Evolutionary conservation across 2,797 vertebrate species (phyloP).

Genomic region (Anomalospiza imberbis): DNA sequence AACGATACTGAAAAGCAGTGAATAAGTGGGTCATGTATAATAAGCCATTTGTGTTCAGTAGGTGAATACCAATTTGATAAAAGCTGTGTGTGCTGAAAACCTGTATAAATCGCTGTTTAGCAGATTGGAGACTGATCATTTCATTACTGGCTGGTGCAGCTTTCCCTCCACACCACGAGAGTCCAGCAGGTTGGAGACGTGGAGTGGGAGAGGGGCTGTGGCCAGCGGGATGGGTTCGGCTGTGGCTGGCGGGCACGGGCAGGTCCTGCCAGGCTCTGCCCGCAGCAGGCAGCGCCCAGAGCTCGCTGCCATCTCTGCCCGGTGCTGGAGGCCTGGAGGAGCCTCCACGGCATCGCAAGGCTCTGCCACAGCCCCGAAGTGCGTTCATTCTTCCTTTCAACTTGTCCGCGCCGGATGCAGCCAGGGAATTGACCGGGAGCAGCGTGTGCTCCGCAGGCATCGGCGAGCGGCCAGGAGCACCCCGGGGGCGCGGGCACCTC

Average conservation of each 20-base stretch:
- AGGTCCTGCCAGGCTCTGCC: background rate
- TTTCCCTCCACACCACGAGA: slow-evolving; percentile 2
- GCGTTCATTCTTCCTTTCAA: fast-evolving
- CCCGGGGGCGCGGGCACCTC: background rate
- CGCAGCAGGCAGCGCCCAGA: background rate
- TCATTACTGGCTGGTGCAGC: slow-evolving; percentile 25
- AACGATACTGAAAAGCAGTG: slow-evolving; percentile 65
- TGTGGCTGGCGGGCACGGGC: background rate
- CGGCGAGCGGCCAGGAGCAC: fast-evolving
- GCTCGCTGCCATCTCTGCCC: background rate
- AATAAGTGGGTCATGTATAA: slow-evolving; percentile 76
- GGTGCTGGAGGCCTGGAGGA: background rate
- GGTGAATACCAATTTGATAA: slow-evolving; percentile 78
- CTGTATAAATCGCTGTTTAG: slow-evolving; percentile 66
- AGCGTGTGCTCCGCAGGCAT: background rate
- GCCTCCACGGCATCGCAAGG: background rate
- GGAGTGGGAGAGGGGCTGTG: background rate
- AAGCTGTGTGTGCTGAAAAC: slow-evolving; percentile 62
- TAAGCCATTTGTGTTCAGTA: slow-evolving; percentile 74
- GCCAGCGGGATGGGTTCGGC: background rate
- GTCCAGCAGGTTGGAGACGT: background rate
- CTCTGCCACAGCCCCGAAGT: background rate
- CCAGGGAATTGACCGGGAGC: background rate
- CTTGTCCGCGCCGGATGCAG: background rate
- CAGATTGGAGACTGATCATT: slow-evolving; percentile 66